Conservation (phyloP, 2,113 vertebrate genomes). For the Nothobranchius furzeri region DNA sequence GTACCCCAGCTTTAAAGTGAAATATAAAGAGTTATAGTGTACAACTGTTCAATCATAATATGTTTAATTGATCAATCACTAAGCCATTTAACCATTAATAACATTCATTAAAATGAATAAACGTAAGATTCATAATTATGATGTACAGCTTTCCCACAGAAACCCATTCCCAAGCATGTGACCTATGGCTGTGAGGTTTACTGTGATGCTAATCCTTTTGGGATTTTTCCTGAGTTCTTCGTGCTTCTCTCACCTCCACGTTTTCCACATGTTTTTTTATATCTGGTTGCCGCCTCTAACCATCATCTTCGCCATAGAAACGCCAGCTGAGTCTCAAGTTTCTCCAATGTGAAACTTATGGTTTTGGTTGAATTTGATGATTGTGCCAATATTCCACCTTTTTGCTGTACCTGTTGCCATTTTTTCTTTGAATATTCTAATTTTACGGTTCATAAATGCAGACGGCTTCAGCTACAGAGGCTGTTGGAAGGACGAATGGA, state of each 20-base stretch:
- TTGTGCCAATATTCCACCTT: slow-evolving; percentile 21
- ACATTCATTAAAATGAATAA: too few relatives aligned
- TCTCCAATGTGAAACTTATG: background rate
- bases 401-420: slow-evolving; percentile 33
- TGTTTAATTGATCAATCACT: too few relatives aligned
- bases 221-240: background rate
- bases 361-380: slow-evolving; percentile 6
- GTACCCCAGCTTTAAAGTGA: too few relatives aligned
- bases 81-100: too few relatives aligned
- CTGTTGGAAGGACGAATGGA: slow-evolving; percentile 67
- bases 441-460: slow-evolving; percentile 61
- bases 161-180: too few relatives aligned
- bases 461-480: slow-evolving; percentile 53
- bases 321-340: background rate
- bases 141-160: too few relatives aligned
- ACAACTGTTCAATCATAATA: too few relatives aligned
- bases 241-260: background rate
- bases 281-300: background rate
- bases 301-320: background rate
- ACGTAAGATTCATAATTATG: too few relatives aligned
- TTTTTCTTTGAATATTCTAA: slow-evolving; percentile 55
- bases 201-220: background rate
- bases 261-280: background rate
- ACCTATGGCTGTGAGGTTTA: too few relatives aligned
- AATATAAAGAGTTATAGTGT: too few relatives aligned